Evolutionary conservation across 2,888 invertebrate species (phyloP).

Genomic region (Eupithecia exiguata): DNA sequence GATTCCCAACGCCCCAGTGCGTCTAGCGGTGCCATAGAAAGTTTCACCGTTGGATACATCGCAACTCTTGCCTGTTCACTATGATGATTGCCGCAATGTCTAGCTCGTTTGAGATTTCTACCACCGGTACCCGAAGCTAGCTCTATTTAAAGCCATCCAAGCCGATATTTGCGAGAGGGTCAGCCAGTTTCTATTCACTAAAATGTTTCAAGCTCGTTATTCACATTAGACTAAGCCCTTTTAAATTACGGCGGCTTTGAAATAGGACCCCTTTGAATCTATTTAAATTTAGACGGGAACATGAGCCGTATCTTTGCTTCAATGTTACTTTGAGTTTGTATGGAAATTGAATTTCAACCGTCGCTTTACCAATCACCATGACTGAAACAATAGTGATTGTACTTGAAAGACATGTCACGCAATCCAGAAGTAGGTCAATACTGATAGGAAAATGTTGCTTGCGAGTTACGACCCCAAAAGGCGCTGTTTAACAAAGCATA

Average conservation of each 20-base stretch:
- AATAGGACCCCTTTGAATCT: conserved; percentile 68
- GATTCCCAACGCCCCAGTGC: conserved; percentile 38
- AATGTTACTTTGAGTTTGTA: conserved; percentile 25
- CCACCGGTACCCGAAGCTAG: conserved; percentile 44
- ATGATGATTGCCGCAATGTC: conserved; percentile 54
- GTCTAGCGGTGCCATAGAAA: conserved; percentile 51
- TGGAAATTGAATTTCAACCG: conserved; percentile 37
- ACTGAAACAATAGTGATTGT: conserved; percentile 41
- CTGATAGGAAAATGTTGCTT: conserved; percentile 52
- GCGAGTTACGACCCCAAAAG: conserved; percentile 41
- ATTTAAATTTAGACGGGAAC: conserved; percentile 51
- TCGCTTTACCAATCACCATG: conserved; percentile 41
- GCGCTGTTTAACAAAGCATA: conserved; percentile 50
- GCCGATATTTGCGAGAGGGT: conserved; percentile 68
- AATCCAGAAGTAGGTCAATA: conserved; percentile 53
- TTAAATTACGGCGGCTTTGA: conserved; percentile 68
- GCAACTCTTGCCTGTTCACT: conserved; percentile 50
- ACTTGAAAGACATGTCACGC: conserved; percentile 50
- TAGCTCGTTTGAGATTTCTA: conserved; percentile 54
- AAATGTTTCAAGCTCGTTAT: conserved; percentile 75
- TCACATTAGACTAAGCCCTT: conserved; percentile 75
- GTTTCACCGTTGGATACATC: conserved; percentile 43
- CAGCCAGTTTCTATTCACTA: conserved; percentile 67
- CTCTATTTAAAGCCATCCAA: conserved; percentile 63
- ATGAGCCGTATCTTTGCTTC: conserved; percentile 43